Evolutionary conservation across 2,113 vertebrate species (phyloP), one percentile per base, ranked within the genome.

Genomic region (Eonycteris spelaea): DNA sequence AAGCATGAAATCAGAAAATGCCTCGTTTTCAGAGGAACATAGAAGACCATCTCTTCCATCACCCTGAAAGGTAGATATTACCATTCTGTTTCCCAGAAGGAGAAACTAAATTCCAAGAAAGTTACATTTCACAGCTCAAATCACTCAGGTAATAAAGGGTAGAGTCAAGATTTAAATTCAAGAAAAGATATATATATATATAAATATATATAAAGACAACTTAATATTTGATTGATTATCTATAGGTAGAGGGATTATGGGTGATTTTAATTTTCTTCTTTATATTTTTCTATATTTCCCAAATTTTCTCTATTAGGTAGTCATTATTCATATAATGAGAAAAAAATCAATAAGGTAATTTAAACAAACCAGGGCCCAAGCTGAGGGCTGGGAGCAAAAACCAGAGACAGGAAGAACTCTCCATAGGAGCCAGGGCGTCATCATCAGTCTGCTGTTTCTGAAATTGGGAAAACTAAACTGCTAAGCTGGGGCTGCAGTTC

Each of bases 251-350:
- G 13, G 3, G 22, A 48, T 89, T 48, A 74, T 33, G 28, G 11
- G 14, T 89, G 53, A 75, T 43, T 87, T 85, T 61, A 45, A 79
- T 84, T 84, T 93, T 48, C 26, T 91, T 97, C 55, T 75, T 78
- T 35, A 43, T 84, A 16, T 79, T 91, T 90, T 13, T 77, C 33
- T 77, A 22, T 75, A 90, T 82, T 82, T 97, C 70, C 16, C 13
- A 30, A 53, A 35, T 48, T 84, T 91, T 86, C 45, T 70, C 38
- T 45, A 18, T 38, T 57, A 13, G 53, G 2, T 33, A 51, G 26
- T 82, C 80, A 7, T 75, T 80, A 91, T 6, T 84, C 75, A 2
- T 83, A 55, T 43, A 82, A 55, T 57, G 5, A 84, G 5, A 40
- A 40, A 45, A 7, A 38, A 8, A 0, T 1, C 19, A 86, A 30